These are phyloP conservation scores for Vidua macroura DNA, from an alignment of 2,113 vertebrate genomes.

Conservation along the genomic window DNA sequence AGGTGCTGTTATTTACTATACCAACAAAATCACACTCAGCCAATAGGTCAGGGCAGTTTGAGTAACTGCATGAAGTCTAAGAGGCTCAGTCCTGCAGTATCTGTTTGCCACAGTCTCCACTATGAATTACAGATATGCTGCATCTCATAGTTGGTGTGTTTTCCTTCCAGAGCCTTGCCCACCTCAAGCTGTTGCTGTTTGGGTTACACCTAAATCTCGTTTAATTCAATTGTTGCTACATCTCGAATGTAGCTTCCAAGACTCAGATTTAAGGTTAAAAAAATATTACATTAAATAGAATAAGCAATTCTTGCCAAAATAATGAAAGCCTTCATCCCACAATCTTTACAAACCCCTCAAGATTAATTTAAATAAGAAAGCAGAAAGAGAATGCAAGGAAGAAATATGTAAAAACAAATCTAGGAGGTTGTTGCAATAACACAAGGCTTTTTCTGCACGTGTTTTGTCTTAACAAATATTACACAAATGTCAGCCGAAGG, in stretches of 20 bases:
- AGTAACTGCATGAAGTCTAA: neutral
- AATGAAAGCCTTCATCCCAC: neutral
- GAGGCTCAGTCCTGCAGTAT: neutral
- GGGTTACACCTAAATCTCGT: neutral
- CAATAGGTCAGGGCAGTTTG: neutral
- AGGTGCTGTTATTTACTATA: neutral
- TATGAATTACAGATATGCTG: neutral
- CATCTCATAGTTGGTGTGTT: neutral
- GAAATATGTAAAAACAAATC: neutral
- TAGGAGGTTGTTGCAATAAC: neutral
- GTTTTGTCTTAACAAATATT: slow-evolving; percentile 7
- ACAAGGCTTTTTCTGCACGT: neutral
- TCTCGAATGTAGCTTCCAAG: neutral
- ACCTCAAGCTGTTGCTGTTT: neutral
- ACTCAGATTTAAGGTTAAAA: neutral
- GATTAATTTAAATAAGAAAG: neutral
- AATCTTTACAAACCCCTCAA: neutral
- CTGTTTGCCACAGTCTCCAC: neutral
- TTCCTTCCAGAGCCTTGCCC: neutral
- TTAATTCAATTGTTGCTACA: neutral
- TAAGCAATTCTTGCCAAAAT: neutral
- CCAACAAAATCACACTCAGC: neutral
- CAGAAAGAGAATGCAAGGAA: neutral
- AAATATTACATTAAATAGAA: neutral
- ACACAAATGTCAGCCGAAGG: neutral